phyloP scores from a whole-genome alignment of 2,113 vertebrate genomes.

The Callocephalon fimbriatum region DNA sequence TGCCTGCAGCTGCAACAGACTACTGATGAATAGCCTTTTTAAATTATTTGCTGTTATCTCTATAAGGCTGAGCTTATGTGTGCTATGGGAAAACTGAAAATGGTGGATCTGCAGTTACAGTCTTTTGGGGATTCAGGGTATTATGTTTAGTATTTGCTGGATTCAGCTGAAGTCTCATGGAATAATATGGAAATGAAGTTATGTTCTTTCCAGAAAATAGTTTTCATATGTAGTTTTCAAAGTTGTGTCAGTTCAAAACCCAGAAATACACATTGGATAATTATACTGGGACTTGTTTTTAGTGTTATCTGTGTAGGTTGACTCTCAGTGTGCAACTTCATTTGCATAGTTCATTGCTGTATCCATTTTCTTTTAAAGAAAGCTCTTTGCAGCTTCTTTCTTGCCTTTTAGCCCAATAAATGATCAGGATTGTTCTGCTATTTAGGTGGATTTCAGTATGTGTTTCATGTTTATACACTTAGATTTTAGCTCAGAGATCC shows the following conservation, averaged over 20 bases:
- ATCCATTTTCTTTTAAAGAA: neutral
- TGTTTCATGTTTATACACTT: neutral
- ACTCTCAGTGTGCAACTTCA: neutral
- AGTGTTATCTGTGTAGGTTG: neutral
- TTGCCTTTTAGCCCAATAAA: neutral
- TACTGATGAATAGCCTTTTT: neutral
- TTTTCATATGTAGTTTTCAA: neutral
- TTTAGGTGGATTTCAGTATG: neutral
- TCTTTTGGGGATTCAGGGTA: neutral
- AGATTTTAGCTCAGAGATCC: neutral
- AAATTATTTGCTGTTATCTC: neutral
- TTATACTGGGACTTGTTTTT: neutral
- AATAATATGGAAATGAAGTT: neutral
- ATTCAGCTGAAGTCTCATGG: neutral
- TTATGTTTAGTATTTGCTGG: neutral
- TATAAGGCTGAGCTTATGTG: neutral
- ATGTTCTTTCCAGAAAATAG: neutral
- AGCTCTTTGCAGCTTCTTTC: neutral
- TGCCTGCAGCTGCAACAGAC: neutral
- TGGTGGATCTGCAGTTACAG: neutral
- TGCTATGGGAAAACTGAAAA: neutral
- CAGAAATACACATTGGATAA: neutral
- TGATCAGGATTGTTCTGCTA: neutral
- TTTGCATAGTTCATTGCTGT: neutral
- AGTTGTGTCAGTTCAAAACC: neutral